Evolutionary conservation across 2,113 vertebrate genomes (phyloP).

Genomic region (Myrmecophaga tridactyla): DNA sequence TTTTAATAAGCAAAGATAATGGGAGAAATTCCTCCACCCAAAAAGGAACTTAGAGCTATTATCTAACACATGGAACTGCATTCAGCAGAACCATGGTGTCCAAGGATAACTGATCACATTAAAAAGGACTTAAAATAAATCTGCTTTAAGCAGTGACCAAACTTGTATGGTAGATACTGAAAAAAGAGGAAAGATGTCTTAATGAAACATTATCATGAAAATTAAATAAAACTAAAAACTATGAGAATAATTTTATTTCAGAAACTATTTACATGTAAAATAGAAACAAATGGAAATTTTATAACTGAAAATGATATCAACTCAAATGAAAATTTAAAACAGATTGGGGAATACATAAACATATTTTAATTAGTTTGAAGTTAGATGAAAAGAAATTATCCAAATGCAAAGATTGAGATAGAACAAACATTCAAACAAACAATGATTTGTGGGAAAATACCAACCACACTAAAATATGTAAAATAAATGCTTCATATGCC

Average conservation of each 20-base stretch:
- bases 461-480: too few species aligned
- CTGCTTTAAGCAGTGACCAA: neutral
- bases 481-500: too few species aligned
- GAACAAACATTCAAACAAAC: too few species aligned
- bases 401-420: too few species aligned
- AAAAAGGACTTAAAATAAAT: neutral
- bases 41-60: neutral
- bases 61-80: neutral
- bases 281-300: too few species aligned
- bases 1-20: neutral
- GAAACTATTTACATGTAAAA: neutral
- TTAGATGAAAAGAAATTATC: too few species aligned
- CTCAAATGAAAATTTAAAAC: neutral
- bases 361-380: too few species aligned
- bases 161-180: neutral
- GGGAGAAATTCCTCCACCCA: neutral
- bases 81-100: neutral
- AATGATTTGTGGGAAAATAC: too few species aligned
- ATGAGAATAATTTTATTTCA: neutral
- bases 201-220: neutral
- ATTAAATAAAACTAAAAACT: neutral
- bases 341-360: neutral
- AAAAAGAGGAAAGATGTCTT: neutral
- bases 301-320: too few species aligned
- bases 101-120: neutral